phyloP scores from a whole-genome alignment of 1,140 invertebrate species.

The Neelides sp. region DNA sequence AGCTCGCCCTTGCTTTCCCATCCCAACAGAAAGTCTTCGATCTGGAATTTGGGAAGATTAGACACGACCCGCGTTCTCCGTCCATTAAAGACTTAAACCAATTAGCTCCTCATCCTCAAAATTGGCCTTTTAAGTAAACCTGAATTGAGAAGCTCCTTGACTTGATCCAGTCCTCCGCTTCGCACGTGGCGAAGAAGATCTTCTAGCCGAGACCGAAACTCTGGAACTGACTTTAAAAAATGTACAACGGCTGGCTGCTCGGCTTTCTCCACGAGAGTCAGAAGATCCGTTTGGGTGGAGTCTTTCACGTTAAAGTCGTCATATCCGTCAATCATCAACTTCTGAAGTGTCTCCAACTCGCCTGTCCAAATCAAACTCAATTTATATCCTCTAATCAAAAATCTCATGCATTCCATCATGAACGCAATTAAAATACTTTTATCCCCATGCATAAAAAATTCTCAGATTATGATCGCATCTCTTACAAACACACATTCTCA shows the following conservation, averaged over 20 bases:
- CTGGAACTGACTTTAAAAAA: slow-evolving; percentile 50
- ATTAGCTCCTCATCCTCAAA: neutral
- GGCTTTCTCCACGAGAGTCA: slow-evolving; percentile 50
- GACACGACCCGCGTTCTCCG: neutral
- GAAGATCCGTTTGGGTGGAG: slow-evolving; percentile 42
- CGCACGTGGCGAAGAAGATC: slow-evolving; percentile 59
- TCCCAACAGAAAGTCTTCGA: slow-evolving; percentile 52
- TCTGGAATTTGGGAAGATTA: slow-evolving; percentile 14
- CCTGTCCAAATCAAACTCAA: slow-evolving; percentile 45
- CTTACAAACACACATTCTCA: too few relatives aligned
- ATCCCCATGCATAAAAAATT: slow-evolving; percentile 10
- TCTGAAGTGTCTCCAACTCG: slow-evolving; percentile 58
- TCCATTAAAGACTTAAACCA: neutral
- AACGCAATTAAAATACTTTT: slow-evolving; percentile 6
- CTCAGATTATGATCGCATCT: too few relatives aligned
- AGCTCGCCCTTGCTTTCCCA: slow-evolving; percentile 52
- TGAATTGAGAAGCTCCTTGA: slow-evolving; percentile 44
- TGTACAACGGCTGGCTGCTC: slow-evolving; percentile 47
- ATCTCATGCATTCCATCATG: too few relatives aligned
- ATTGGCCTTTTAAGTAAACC: neutral
- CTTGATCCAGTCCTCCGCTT: slow-evolving; percentile 46
- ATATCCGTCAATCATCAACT: slow-evolving; percentile 68
- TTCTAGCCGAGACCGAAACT: slow-evolving; percentile 53
- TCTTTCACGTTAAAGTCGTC: slow-evolving; percentile 70
- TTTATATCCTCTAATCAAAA: too few relatives aligned